Evolutionary conservation across 2,113 vertebrate genomes (phyloP).

Genomic region (Gasterosteus nipponicus): DNA sequence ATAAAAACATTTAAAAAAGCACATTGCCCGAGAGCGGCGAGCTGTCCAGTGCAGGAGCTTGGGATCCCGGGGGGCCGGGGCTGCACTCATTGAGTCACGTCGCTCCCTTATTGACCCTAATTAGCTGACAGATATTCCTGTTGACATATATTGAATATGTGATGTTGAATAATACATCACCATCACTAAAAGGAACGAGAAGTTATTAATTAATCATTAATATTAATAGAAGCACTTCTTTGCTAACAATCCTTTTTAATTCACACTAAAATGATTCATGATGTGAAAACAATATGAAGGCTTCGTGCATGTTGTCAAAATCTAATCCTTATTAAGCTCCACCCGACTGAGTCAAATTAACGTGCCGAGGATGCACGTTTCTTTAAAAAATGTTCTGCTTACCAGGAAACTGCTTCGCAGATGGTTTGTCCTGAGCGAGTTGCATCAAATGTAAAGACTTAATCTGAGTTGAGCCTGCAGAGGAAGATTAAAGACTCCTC

Average conservation of each 20-base stretch:
- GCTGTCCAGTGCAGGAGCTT: too few relatives aligned
- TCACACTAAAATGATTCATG: background rate
- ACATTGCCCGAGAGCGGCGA: too few relatives aligned
- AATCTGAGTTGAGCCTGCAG: background rate
- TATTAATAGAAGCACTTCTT: background rate
- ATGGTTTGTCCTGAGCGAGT: background rate
- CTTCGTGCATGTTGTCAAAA: background rate
- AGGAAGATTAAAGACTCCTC: background rate
- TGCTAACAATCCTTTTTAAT: background rate
- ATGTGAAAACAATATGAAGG: background rate
- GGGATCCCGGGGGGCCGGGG: too few relatives aligned
- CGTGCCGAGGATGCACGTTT: slow-evolving; percentile 10
- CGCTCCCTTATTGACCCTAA: background rate
- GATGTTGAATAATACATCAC: slow-evolving; percentile 3
- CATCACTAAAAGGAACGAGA: background rate
- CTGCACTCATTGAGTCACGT: background rate
- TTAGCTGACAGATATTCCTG: background rate
- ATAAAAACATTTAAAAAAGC: too few relatives aligned
- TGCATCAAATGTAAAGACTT: background rate
- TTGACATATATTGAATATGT: slow-evolving; percentile 10
- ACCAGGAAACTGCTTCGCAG: background rate
- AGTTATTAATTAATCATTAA: slow-evolving; percentile 1
- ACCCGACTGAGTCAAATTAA: slow-evolving; percentile 5
- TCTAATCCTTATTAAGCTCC: background rate
- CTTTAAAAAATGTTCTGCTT: background rate